phyloP scores from a whole-genome alignment of 2,797 vertebrate genomes.

The Phrynocephalus vlangalii region DNA sequence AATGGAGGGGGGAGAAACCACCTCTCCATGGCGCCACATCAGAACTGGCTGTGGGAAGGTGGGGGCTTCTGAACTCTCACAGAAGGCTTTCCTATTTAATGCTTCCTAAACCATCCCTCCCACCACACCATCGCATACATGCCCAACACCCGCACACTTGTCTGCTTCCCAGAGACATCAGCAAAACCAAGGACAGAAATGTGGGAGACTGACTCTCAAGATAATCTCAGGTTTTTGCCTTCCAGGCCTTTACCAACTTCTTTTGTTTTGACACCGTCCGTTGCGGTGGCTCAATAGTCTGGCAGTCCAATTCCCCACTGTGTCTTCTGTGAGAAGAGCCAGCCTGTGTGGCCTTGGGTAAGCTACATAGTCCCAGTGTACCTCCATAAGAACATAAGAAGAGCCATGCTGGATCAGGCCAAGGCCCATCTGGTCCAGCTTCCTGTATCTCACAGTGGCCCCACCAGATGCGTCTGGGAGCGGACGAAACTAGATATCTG shows the following conservation, averaged over 20 bases:
- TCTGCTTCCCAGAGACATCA: conserved; percentile 9
- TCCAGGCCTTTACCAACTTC: neutral
- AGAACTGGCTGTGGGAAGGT: conserved; percentile 81
- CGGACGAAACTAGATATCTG: no score
- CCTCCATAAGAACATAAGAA: no score
- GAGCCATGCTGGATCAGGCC: no score
- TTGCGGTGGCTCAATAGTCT: neutral
- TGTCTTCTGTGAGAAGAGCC: no score
- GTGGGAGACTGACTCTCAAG: neutral
- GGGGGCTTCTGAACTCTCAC: conserved; percentile 79
- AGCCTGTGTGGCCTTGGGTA: no score
- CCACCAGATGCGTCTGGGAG: no score
- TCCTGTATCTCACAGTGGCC: no score
- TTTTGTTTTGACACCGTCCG: neutral
- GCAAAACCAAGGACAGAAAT: neutral
- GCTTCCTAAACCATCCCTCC: conserved; percentile 70
- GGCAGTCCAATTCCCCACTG: no score
- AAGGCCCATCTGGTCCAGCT: no score
- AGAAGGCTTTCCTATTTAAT: conserved; percentile 74
- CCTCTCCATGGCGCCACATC: conserved; percentile 71
- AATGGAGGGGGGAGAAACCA: conserved; percentile 2
- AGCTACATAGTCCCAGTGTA: no score
- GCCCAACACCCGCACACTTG: neutral
- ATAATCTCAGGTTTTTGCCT: neutral
- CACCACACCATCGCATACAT: neutral